phyloP scores from a whole-genome alignment of 2,113 vertebrate species.

The Alaudala cheleensis region DNA sequence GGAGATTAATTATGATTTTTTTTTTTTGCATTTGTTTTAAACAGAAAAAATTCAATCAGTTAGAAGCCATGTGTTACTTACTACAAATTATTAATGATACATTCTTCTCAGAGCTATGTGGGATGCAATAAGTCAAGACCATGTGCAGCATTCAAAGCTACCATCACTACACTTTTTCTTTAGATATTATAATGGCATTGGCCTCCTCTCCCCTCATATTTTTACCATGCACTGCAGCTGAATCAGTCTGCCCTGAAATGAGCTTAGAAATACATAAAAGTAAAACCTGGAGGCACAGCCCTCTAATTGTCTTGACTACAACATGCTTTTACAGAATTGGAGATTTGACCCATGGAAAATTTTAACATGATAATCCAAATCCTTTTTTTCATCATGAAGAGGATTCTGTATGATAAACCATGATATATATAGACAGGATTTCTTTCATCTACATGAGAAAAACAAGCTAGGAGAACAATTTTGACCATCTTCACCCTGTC shows the following conservation, averaged over 20 bases:
- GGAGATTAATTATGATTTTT: conserved; percentile 18
- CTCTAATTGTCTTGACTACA: neutral
- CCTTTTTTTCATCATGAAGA: neutral
- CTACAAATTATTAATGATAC: conserved; percentile 30
- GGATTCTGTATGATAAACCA: neutral
- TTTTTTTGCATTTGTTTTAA: conserved; percentile 5
- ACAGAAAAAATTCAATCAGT: neutral
- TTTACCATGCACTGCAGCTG: neutral
- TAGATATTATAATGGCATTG: neutral
- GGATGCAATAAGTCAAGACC: neutral
- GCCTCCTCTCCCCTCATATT: neutral
- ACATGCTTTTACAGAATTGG: neutral
- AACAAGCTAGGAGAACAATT: neutral
- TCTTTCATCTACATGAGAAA: neutral
- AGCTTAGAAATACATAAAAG: neutral
- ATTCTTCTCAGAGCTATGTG: neutral
- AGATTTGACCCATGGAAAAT: neutral
- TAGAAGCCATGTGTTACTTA: neutral
- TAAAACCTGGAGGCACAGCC: neutral
- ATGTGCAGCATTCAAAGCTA: neutral
- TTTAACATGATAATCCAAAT: neutral
- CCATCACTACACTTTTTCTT: neutral
- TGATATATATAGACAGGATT: neutral
- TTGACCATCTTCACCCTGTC: neutral
- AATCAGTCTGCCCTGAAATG: neutral